phyloP scores from a whole-genome alignment of 2,113 vertebrate genomes.

The Ellobius talpinus region DNA sequence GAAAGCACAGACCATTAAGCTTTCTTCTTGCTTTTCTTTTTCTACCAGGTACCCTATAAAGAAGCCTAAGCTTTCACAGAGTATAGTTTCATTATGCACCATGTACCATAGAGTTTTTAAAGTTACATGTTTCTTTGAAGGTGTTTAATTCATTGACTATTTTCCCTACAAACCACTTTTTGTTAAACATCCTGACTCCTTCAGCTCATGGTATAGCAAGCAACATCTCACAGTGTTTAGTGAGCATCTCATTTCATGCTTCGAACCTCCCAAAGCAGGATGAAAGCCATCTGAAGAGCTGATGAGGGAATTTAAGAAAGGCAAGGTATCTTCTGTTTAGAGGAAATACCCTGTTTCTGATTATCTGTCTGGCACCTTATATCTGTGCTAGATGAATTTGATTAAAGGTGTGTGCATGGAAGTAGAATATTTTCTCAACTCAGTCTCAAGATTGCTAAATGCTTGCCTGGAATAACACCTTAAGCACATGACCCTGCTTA shows the following conservation, averaged over 20 bases:
- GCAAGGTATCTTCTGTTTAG: neutral
- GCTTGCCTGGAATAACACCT: slow-evolving; percentile 76
- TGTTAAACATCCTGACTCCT: slow-evolving; percentile 19
- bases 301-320: neutral
- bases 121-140: neutral
- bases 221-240: slow-evolving; percentile 26
- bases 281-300: neutral
- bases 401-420: slow-evolving; percentile 69
- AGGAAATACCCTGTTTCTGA: neutral
- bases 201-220: neutral
- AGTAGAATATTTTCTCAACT: slow-evolving; percentile 56
- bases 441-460: slow-evolving; percentile 68
- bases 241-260: slow-evolving; percentile 56
- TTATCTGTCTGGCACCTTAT: neutral
- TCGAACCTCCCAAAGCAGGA: slow-evolving; percentile 1
- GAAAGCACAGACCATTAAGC: neutral
- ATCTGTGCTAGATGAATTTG: slow-evolving; percentile 43
- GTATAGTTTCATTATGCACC: slow-evolving; percentile 16
- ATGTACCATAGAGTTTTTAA: neutral
- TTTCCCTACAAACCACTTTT: slow-evolving; percentile 48
- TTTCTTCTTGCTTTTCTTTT: slow-evolving; percentile 44
- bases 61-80: slow-evolving; percentile 35
- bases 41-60: neutral
- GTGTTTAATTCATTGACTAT: neutral
- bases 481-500: slow-evolving; percentile 82